phyloP scores from a whole-genome alignment of 2,888 invertebrate genomes.

The Polydrusus pterygomalis region DNA sequence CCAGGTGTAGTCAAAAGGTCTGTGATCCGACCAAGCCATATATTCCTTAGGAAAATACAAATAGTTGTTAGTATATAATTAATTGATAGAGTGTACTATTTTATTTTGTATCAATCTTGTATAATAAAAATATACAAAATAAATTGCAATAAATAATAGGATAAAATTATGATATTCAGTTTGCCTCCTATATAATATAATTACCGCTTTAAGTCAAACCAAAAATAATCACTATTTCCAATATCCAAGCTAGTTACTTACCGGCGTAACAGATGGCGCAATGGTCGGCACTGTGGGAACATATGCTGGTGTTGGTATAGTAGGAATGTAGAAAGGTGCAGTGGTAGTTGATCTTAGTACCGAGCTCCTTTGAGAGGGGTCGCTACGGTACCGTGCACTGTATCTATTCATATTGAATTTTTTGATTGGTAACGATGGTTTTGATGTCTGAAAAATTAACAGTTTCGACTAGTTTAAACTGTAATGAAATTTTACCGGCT shows the following conservation, averaged over 20 bases:
- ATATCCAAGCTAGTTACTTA: slow-evolving; percentile 57
- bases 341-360: slow-evolving; percentile 72
- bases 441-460: slow-evolving; percentile 58
- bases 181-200: neutral
- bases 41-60: slow-evolving; percentile 66
- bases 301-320: slow-evolving; percentile 77
- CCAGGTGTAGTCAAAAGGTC: slow-evolving; percentile 66
- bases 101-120: slow-evolving; percentile 57
- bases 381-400: slow-evolving; percentile 76
- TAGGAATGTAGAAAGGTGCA: slow-evolving; percentile 78
- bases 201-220: neutral
- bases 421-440: slow-evolving; percentile 69
- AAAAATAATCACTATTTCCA: neutral
- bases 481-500: no score
- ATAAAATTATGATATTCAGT: no score
- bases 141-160: no score
- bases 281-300: slow-evolving; percentile 77
- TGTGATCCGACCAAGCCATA: slow-evolving; percentile 67
- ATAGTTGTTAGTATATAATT: slow-evolving; percentile 53
- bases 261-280: slow-evolving; percentile 61
- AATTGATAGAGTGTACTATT: slow-evolving; percentile 67
- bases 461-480: neutral
- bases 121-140: no score
- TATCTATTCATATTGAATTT: slow-evolving; percentile 72
- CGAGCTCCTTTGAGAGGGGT: slow-evolving; percentile 67